phyloP scores from a whole-genome alignment of 2,113 vertebrate species.

The Acrocephalus kingi region DNA sequence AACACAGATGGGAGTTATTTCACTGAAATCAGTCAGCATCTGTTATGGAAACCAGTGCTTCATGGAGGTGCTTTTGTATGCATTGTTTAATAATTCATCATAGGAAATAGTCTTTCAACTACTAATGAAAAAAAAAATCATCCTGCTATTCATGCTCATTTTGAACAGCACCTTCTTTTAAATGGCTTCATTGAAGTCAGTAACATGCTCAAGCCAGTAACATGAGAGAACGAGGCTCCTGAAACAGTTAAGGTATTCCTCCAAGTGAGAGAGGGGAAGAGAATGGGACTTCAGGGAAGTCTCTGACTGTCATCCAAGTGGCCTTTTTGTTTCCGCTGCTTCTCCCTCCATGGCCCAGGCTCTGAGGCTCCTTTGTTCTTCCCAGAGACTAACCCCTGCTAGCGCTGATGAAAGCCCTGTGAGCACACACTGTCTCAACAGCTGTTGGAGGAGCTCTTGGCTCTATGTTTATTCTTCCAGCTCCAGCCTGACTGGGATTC shows the following conservation, averaged over 20 bases:
- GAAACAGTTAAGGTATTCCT: conserved; percentile 33
- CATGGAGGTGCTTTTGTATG: not conserved
- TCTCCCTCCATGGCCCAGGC: conserved; percentile 5
- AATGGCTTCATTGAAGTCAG: not conserved
- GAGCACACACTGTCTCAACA: conserved; percentile 62
- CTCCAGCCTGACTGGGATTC: not conserved
- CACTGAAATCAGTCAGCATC: not conserved
- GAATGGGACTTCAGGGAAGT: not conserved
- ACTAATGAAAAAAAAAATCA: not conserved
- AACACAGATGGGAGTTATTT: not conserved
- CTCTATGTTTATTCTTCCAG: conserved; percentile 33
- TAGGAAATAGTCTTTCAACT: conserved; percentile 11
- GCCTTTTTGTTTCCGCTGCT: conserved; percentile 22
- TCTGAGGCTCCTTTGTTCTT: conserved; percentile 74
- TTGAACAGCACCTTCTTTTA: not conserved
- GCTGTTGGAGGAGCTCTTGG: conserved; percentile 57
- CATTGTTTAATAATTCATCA: conserved; percentile 55
- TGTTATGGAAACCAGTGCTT: not conserved
- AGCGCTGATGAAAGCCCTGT: conserved; percentile 40
- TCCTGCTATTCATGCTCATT: not conserved
- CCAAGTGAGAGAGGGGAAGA: not conserved
- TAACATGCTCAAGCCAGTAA: not conserved
- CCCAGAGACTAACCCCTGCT: conserved; percentile 29
- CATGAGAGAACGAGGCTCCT: not conserved
- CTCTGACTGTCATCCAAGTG: not conserved